Evolutionary conservation across 2,797 vertebrate genomes (phyloP).

Genomic region (Ptychobarbus kaznakovi): DNA sequence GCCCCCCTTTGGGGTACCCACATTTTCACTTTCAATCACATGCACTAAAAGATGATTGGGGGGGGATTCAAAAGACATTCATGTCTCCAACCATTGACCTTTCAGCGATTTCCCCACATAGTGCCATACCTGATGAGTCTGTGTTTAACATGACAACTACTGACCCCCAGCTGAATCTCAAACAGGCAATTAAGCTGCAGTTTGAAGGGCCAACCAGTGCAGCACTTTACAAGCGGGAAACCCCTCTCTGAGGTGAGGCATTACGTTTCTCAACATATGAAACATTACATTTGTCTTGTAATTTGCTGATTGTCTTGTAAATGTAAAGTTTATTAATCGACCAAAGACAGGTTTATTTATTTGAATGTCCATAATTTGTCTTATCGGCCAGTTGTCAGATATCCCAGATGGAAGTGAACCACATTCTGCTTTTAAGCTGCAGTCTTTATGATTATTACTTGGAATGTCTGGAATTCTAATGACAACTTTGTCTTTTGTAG

Average conservation of each 20-base stretch:
- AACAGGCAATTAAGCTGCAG: conserved; percentile 85
- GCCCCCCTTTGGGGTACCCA: conserved; percentile 75
- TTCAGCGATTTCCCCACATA: conserved; percentile 60
- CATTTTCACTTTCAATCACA: conserved; percentile 71
- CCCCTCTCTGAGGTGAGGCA: conserved; percentile 76
- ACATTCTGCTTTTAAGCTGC: conserved; percentile 16
- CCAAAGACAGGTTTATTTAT: background rate
- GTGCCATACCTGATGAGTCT: conserved; percentile 76
- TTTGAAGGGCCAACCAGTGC: conserved; percentile 85
- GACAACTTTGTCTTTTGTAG: conserved; percentile 59
- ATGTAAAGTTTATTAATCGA: background rate
- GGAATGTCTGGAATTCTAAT: conserved; percentile 62
- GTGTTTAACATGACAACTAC: conserved; percentile 73
- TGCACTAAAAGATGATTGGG: conserved; percentile 70
- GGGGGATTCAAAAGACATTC: conserved; percentile 68
- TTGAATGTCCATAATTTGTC: background rate
- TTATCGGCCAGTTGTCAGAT: conserved; percentile 18
- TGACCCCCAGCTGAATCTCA: conserved; percentile 83
- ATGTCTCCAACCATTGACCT: conserved; percentile 69
- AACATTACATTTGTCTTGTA: background rate
- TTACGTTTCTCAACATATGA: background rate
- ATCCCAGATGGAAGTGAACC: conserved; percentile 7
- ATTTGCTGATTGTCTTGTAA: background rate
- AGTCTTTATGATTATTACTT: conserved; percentile 31
- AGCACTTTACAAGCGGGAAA: conserved; percentile 82